Conservation (phyloP, 2,888 invertebrate species). For the Criorhina ranunculi region DNA sequence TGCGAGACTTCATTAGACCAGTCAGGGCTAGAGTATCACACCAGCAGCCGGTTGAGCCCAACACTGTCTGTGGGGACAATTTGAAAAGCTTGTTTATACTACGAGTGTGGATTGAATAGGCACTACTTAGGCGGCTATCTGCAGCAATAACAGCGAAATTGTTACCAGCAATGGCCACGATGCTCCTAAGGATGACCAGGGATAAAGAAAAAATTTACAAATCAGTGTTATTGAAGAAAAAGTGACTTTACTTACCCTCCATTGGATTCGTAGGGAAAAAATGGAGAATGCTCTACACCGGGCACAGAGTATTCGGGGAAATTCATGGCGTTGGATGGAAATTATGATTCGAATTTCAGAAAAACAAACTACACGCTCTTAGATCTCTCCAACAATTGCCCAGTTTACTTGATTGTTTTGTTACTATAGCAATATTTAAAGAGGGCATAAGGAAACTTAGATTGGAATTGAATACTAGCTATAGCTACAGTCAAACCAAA, state of each 20-base stretch:
- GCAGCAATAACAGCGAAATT: constrained; percentile 98
- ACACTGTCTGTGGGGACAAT: constrained; percentile 92
- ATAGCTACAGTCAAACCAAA: no score
- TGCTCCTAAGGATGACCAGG: constrained; percentile 88
- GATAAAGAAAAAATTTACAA: constrained; percentile 27
- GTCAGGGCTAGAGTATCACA: constrained; percentile 97
- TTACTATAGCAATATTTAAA: no score
- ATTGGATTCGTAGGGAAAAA: constrained; percentile 90
- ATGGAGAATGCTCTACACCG: constrained; percentile 85
- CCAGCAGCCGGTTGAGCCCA: constrained; percentile 99
- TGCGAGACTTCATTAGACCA: constrained; percentile 91
- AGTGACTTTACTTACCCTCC: constrained; percentile 88
- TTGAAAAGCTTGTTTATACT: constrained; percentile 94
- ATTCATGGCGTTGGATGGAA: constrained; percentile 79
- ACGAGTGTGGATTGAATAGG: constrained; percentile 95
- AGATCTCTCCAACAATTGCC: constrained; percentile 39
- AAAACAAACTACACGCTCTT: constrained; percentile 60
- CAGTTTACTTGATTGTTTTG: no score
- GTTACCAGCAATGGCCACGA: constrained; percentile 97
- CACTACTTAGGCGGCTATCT: constrained; percentile 96
- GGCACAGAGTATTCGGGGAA: constrained; percentile 84
- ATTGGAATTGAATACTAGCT: no score
- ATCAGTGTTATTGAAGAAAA: background rate
- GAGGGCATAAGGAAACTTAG: no score
- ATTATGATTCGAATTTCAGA: constrained; percentile 34